Conservation (phyloP, 2,888 invertebrate genomes). For the Cenopis cana region DNA sequence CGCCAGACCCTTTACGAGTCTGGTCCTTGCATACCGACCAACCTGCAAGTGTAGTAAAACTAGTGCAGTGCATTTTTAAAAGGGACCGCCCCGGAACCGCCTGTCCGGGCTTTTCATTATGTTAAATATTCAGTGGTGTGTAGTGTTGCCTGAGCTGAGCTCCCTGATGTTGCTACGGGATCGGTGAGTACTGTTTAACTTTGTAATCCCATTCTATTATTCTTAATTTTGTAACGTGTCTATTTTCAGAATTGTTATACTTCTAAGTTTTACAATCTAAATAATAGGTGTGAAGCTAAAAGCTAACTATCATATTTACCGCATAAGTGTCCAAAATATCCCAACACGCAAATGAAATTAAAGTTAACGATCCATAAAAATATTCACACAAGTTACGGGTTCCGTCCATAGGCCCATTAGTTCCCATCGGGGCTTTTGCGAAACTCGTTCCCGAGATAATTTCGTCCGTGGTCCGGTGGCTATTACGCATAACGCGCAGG, state of each 20-base stretch:
- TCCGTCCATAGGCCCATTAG: slow-evolving; percentile 76
- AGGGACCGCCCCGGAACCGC: slow-evolving; percentile 74
- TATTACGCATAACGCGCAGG: slow-evolving; percentile 68
- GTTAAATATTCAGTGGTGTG: slow-evolving; percentile 82
- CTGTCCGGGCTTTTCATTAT: slow-evolving; percentile 78
- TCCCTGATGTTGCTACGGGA: slow-evolving; percentile 58
- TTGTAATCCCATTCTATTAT: slow-evolving; percentile 52
- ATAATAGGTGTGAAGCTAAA: slow-evolving; percentile 10
- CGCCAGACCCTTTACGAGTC: slow-evolving; percentile 74
- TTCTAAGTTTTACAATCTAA: background rate
- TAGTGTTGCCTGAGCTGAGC: slow-evolving; percentile 68
- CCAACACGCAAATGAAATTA: slow-evolving; percentile 72
- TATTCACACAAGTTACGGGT: slow-evolving; percentile 75
- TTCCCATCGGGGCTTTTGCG: slow-evolving; percentile 77
- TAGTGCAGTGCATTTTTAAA: slow-evolving; percentile 84
- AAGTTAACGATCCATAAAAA: slow-evolving; percentile 76
- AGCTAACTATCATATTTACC: slow-evolving; percentile 54
- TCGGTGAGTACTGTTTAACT: slow-evolving; percentile 69
- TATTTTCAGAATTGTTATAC: background rate
- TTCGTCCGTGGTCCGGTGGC: slow-evolving; percentile 79
- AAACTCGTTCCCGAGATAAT: slow-evolving; percentile 81
- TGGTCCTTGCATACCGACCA: slow-evolving; percentile 72
- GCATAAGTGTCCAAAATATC: slow-evolving; percentile 68
- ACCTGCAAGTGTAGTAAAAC: slow-evolving; percentile 80
- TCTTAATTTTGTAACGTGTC: background rate